Conservation (phyloP, 1,140 invertebrate genomes). For the Linepithema humile region DNA sequence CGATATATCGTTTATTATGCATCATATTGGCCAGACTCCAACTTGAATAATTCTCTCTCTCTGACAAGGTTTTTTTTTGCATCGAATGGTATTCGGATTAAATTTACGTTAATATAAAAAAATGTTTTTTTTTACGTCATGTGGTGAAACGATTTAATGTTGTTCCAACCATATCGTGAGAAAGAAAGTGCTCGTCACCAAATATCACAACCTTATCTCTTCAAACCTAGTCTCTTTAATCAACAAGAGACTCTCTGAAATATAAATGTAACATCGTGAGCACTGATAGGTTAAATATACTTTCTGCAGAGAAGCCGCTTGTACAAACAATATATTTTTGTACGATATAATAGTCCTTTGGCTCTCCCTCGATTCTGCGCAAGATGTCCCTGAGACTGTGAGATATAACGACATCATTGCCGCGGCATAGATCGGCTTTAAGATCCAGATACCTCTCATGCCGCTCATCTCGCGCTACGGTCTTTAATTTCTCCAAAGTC, state of each 20-base stretch:
- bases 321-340: slow-evolving; percentile 95
- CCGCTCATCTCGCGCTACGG: slow-evolving; percentile 90
- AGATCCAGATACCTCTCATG: slow-evolving; percentile 94
- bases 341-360: slow-evolving; percentile 92
- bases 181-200: slow-evolving; percentile 91
- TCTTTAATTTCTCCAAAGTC: slow-evolving; percentile 86
- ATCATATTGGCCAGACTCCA: background rate
- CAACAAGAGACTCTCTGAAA: slow-evolving; percentile 90
- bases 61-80: too few relatives aligned
- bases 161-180: slow-evolving; percentile 92
- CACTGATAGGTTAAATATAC: background rate
- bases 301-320: background rate
- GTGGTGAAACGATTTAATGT: background rate
- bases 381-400: slow-evolving; percentile 89
- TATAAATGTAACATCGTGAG: slow-evolving; percentile 75
- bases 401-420: slow-evolving; percentile 91
- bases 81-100: too few relatives aligned
- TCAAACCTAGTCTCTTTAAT: slow-evolving; percentile 96
- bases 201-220: slow-evolving; percentile 94
- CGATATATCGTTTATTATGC: background rate
- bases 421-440: slow-evolving; percentile 95
- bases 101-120: background rate
- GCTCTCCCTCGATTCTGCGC: slow-evolving; percentile 85
- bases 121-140: background rate
- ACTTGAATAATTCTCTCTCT: background rate